phyloP scores from a whole-genome alignment of 2,113 vertebrate genomes.

The Jaculus jaculus region DNA sequence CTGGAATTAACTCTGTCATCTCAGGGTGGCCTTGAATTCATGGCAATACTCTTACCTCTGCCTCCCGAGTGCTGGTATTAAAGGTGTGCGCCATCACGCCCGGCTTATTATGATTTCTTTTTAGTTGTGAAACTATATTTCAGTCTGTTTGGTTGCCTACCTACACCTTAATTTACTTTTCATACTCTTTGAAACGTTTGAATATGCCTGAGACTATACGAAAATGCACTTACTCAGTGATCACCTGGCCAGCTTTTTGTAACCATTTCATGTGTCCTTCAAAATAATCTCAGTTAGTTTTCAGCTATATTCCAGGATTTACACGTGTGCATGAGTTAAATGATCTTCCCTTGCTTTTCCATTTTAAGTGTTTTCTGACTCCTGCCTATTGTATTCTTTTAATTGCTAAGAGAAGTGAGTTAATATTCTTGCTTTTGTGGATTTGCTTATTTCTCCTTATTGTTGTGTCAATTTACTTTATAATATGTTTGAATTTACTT shows the following conservation, averaged over 20 bases:
- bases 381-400: not conserved
- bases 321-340: not conserved
- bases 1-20: too few species aligned
- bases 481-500: too few species aligned
- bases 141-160: not conserved
- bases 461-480: not conserved
- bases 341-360: not conserved
- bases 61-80: too few species aligned
- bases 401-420: not conserved
- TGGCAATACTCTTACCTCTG: too few species aligned
- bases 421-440: not conserved
- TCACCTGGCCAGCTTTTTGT: not conserved
- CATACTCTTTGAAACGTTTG: not conserved
- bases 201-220: not conserved
- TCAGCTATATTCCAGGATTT: not conserved
- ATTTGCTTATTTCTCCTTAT: not conserved
- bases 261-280: not conserved
- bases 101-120: not conserved
- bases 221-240: not conserved
- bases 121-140: conserved; percentile 1
- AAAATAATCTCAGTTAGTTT: conserved; percentile 11
- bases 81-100: too few species aligned
- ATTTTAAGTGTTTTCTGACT: not conserved
- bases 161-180: not conserved
- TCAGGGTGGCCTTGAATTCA: too few species aligned